A percentile compares a stretch with the other conserved stretches of the same genome.
phyloP scores from a whole-genome alignment of 2,113 vertebrate species.

The Chaetodon trifascialis region DNA sequence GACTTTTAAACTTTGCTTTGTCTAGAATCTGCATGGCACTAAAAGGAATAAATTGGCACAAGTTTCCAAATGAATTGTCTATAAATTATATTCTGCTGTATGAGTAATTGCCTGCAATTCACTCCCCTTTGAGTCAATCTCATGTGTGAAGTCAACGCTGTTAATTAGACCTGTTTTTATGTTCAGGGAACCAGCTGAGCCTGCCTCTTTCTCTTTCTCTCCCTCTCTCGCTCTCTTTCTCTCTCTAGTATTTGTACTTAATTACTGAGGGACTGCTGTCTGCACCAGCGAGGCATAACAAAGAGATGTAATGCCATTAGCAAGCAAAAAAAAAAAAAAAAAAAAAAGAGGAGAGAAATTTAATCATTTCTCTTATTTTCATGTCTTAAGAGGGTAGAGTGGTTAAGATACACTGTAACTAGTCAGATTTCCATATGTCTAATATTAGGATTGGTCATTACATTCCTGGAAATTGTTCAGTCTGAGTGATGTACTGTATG shows the following conservation, averaged over 20 bases:
- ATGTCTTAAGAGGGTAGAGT: conserved; percentile 60
- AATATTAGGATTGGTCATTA: conserved; percentile 26
- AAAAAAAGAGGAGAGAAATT: conserved; percentile 50
- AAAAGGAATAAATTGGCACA: conserved; percentile 65
- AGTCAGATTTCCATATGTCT: conserved; percentile 44
- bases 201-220: conserved; percentile 68
- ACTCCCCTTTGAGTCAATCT: conserved; percentile 84
- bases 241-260: conserved; percentile 81
- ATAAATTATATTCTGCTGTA: conserved; percentile 80
- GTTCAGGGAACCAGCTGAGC: conserved; percentile 83
- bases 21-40: conserved; percentile 31
- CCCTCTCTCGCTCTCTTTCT: conserved; percentile 62
- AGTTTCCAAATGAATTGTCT: conserved; percentile 74
- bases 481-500: conserved; percentile 7
- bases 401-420: conserved; percentile 51
- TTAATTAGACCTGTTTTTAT: conserved; percentile 86
- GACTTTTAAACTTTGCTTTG: conserved; percentile 38
- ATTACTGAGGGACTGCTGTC: conserved; percentile 83
- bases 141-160: conserved; percentile 82
- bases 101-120: conserved; percentile 83
- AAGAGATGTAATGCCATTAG: conserved; percentile 82
- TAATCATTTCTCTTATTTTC: conserved; percentile 67
- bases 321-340: conserved; percentile 54
- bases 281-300: conserved; percentile 79
- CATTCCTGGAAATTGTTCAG: conserved; percentile 11